Evolutionary conservation across 2,797 vertebrate genomes (phyloP).

Genomic region (Distichodus sexfasciatus): DNA sequence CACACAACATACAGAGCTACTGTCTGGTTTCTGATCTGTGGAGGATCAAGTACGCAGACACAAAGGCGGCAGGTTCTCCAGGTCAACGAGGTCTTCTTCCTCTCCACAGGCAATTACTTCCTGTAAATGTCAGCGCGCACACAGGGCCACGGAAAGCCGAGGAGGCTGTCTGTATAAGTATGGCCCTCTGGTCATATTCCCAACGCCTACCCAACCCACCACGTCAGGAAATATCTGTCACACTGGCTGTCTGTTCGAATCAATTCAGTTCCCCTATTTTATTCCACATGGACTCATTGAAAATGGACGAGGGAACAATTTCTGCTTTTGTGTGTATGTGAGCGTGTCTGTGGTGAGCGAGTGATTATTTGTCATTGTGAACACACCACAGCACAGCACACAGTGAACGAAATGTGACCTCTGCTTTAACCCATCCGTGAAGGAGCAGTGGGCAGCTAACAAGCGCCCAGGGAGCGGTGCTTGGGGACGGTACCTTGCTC

Average conservation of each 20-base stretch:
- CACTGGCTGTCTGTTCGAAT: constrained; percentile 13
- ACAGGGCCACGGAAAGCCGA: constrained; percentile 32
- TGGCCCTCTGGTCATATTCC: constrained; percentile 18
- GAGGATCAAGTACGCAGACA: constrained; percentile 29
- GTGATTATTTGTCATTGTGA: not conserved
- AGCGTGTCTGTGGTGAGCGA: not conserved
- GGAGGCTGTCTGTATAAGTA: constrained; percentile 24
- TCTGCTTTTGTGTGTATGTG: not conserved
- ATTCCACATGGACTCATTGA: not conserved
- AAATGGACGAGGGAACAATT: not conserved
- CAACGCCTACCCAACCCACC: not conserved
- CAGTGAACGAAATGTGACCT: too few relatives aligned
- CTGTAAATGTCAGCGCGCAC: constrained; percentile 48
- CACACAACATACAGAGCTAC: not conserved
- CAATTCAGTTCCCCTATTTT: constrained; percentile 2
- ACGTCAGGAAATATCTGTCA: constrained; percentile 6
- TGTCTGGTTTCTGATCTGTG: constrained; percentile 19
- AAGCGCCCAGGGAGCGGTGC: too few relatives aligned
- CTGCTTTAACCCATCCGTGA: too few relatives aligned
- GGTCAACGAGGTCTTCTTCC: constrained; percentile 43
- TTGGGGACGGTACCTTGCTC: too few relatives aligned
- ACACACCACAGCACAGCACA: too few relatives aligned
- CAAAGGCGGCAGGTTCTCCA: constrained; percentile 31
- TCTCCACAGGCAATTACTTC: constrained; percentile 45
- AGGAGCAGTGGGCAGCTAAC: too few relatives aligned